These are phyloP conservation scores for Orchesella cincta DNA, from an alignment of 1,140 invertebrate genomes.

Conservation along the genomic window DNA sequence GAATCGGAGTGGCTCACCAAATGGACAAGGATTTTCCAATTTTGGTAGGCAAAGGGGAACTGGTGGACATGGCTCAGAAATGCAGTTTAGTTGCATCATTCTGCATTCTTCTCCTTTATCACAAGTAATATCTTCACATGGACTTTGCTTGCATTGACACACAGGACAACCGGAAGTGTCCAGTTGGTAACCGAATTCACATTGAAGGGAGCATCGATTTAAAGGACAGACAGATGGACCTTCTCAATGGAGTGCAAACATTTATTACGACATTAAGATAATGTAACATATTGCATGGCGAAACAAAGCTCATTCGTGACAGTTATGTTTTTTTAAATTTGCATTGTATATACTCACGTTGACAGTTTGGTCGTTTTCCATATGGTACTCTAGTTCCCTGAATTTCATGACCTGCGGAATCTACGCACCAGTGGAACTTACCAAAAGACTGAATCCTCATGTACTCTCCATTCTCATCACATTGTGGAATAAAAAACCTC, in stretches of 20 bases:
- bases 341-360: conserved; percentile 47
- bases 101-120: conserved; percentile 65
- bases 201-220: conserved; percentile 65
- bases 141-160: conserved; percentile 55
- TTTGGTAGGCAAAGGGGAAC: conserved; percentile 75
- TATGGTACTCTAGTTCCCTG: conserved; percentile 54
- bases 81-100: conserved; percentile 61
- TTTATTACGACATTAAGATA: background rate
- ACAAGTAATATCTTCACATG: conserved; percentile 54
- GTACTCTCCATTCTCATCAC: conserved; percentile 54
- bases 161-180: conserved; percentile 59
- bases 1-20: conserved; percentile 65
- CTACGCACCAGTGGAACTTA: conserved; percentile 55
- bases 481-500: conserved; percentile 55
- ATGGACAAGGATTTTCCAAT: conserved; percentile 73
- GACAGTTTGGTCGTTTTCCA: conserved; percentile 53
- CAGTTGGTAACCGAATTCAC: conserved; percentile 69
- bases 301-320: background rate
- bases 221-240: conserved; percentile 64
- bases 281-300: background rate
- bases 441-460: conserved; percentile 53
- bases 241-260: too few relatives aligned
- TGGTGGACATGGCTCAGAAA: conserved; percentile 68
- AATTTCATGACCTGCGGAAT: conserved; percentile 55
- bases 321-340: too few relatives aligned